Conservation (phyloP, 2,888 invertebrate genomes). For the Tridacna crocea region DNA sequence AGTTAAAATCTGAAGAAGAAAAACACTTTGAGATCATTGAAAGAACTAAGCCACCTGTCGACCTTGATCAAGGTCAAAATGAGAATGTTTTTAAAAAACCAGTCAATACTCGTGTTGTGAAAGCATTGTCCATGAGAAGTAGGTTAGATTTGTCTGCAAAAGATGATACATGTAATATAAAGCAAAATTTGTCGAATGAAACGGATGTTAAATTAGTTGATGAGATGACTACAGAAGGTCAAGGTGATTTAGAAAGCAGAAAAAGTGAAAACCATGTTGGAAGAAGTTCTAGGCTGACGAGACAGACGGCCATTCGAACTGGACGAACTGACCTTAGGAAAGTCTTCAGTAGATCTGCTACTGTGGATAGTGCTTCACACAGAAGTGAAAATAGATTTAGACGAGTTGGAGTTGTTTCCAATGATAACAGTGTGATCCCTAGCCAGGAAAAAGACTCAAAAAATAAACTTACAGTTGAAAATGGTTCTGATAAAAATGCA, state of each 20-base stretch:
- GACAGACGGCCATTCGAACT: constrained; percentile 52
- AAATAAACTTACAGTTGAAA: background rate
- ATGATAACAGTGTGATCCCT: background rate
- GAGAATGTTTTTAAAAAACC: constrained; percentile 7
- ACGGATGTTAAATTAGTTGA: background rate
- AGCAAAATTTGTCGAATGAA: background rate
- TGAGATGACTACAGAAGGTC: background rate
- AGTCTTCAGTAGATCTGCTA: constrained; percentile 20
- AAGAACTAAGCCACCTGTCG: constrained; percentile 4
- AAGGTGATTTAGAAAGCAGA: background rate
- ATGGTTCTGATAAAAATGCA: background rate
- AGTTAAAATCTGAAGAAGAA: constrained; percentile 50
- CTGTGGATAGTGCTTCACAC: constrained; percentile 10
- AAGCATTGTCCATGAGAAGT: constrained; percentile 28
- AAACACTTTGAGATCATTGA: constrained; percentile 52
- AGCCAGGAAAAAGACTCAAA: constrained; percentile 3
- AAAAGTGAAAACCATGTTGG: constrained; percentile 28
- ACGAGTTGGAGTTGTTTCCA: constrained; percentile 30
- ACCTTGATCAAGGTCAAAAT: background rate
- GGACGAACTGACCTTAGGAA: constrained; percentile 43
- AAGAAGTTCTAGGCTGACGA: constrained; percentile 36
- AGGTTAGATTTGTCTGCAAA: background rate
- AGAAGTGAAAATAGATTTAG: constrained; percentile 24
- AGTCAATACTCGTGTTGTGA: constrained; percentile 33
- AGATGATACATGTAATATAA: background rate